These are phyloP conservation scores for Cryptus armator DNA, from an alignment of 2,888 invertebrate species.

Conservation along the genomic window DNA sequence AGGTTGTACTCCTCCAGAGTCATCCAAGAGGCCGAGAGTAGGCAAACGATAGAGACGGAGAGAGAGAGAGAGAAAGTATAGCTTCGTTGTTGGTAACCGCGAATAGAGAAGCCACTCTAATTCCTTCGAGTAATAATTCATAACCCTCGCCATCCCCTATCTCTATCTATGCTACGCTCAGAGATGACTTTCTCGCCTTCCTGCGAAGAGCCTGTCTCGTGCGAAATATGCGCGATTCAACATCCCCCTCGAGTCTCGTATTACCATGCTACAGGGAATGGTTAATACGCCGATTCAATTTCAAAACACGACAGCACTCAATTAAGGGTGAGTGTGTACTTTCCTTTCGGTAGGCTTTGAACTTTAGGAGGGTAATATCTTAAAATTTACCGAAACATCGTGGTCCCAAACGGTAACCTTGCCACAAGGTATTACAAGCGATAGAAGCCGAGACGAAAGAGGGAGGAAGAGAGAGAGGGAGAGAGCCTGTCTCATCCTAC, in stretches of 20 bases:
- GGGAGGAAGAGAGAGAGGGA: neutral
- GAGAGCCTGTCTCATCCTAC: constrained; percentile 5
- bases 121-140: constrained; percentile 54
- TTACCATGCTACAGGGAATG: neutral
- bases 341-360: neutral
- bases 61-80: neutral
- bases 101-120: constrained; percentile 42
- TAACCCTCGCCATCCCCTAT: constrained; percentile 17
- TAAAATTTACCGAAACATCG: constrained; percentile 12
- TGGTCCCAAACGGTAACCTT: neutral
- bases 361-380: neutral
- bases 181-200: neutral
- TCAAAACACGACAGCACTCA: constrained; percentile 17
- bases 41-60: neutral
- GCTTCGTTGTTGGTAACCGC: constrained; percentile 18
- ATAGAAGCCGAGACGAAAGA: neutral
- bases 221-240: constrained; percentile 3
- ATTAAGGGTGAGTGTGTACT: constrained; percentile 8
- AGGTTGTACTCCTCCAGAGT: constrained; percentile 33
- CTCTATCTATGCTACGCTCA: neutral
- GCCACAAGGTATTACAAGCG: neutral
- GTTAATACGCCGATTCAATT: constrained; percentile 38
- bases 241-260: constrained; percentile 11
- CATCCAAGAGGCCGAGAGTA: constrained; percentile 4
- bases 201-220: neutral